Percentiles rank a stretch among this genome's conserved stretches.
phyloP scores from a whole-genome alignment of 2,797 vertebrate genomes.

The Myotis planiceps region DNA sequence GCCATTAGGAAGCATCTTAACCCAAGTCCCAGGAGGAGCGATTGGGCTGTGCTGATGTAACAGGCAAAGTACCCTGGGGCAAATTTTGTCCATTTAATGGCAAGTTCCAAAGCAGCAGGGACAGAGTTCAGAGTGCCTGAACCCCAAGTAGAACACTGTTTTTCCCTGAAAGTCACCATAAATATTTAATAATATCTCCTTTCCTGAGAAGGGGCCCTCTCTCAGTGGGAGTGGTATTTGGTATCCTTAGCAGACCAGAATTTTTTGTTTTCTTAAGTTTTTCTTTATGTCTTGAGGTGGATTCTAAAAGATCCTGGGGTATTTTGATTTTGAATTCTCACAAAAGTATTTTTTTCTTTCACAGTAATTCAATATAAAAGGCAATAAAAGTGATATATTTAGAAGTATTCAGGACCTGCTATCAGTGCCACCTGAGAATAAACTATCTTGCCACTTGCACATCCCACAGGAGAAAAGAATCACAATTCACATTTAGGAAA shows the following conservation, averaged over 20 bases:
- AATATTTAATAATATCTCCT: slow-evolving; percentile 38
- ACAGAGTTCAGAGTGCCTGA: not conserved
- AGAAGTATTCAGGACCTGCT: slow-evolving; percentile 64
- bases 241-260: slow-evolving; percentile 19
- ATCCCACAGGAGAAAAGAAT: slow-evolving; percentile 48
- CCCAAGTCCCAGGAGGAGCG: not conserved
- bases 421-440: slow-evolving; percentile 64
- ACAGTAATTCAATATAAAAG: slow-evolving; percentile 77
- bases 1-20: not conserved
- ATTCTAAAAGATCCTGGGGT: slow-evolving; percentile 72
- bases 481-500: slow-evolving; percentile 58
- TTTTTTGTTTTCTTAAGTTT: slow-evolving; percentile 72
- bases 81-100: not conserved
- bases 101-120: not conserved
- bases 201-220: not conserved
- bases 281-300: slow-evolving; percentile 70
- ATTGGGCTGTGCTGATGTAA: no score
- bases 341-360: slow-evolving; percentile 75
- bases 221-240: slow-evolving; percentile 17
- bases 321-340: slow-evolving; percentile 78
- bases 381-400: slow-evolving; percentile 79
- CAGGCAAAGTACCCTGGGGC: not conserved
- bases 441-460: slow-evolving; percentile 50
- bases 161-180: slow-evolving; percentile 25
- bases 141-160: not conserved